A percentile compares a stretch with the other conserved stretches of the same genome.
phyloP scores from a whole-genome alignment of 2,113 vertebrate species.

The Gopherus evgoodei region DNA sequence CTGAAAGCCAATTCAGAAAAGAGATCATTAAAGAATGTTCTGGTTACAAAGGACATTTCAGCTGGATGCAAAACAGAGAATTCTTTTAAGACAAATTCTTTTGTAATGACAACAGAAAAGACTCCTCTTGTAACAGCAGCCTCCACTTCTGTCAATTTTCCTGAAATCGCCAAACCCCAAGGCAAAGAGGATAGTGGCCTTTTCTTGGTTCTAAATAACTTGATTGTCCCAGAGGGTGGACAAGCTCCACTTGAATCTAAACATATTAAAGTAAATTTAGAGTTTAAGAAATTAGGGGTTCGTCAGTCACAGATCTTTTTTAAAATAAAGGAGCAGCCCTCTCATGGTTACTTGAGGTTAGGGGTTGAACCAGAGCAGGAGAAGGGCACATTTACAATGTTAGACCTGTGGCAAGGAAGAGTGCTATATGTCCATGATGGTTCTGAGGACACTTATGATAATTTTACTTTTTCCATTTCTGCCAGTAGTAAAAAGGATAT shows the following conservation, averaged over 20 bases:
- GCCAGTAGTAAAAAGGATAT: conserved; percentile 81
- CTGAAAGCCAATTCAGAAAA: conserved; percentile 82
- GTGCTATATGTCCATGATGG: conserved; percentile 90
- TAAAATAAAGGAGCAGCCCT: conserved; percentile 82
- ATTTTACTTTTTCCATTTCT: conserved; percentile 88
- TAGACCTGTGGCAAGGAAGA: conserved; percentile 86
- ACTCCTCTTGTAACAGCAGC: conserved; percentile 39
- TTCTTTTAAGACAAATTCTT: conserved; percentile 42
- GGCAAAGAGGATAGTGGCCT: conserved; percentile 70
- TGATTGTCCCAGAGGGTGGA: conserved; percentile 87
- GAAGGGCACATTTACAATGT: conserved; percentile 85
- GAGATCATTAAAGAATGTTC: conserved; percentile 82
- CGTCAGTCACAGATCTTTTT: conserved; percentile 89
- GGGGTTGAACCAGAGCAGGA: conserved; percentile 76
- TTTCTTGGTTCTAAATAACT: conserved; percentile 83
- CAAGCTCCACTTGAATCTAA: conserved; percentile 84
- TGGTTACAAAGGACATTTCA: conserved; percentile 90
- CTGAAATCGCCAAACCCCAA: conserved; percentile 67
- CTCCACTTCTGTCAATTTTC: conserved; percentile 54
- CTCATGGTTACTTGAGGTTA: conserved; percentile 83
- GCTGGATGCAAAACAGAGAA: conserved; percentile 86
- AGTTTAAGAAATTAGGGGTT: conserved; percentile 85
- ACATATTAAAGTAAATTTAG: conserved; percentile 86
- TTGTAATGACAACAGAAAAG: conserved; percentile 32
- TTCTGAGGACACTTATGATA: conserved; percentile 85